phyloP scores from a whole-genome alignment of 2,113 vertebrate genomes.

The Osmerus eperlanus region DNA sequence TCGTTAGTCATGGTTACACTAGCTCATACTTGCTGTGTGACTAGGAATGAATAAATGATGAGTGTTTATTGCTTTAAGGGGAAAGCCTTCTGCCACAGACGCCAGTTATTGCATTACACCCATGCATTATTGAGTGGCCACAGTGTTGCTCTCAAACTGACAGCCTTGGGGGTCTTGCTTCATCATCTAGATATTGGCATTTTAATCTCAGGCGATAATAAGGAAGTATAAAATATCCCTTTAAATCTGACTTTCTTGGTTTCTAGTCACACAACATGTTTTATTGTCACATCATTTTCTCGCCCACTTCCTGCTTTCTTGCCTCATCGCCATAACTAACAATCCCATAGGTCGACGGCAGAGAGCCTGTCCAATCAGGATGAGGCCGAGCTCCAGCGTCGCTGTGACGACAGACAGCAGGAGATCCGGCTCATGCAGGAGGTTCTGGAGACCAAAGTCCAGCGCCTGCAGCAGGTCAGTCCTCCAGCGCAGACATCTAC shows the following conservation, averaged over 20 bases:
- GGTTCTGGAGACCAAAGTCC: constrained; percentile 81
- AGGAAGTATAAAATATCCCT: background rate
- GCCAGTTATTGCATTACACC: background rate
- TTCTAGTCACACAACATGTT: background rate
- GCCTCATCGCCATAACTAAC: background rate
- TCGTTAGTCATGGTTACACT: background rate
- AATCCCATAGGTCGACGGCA: constrained; percentile 55
- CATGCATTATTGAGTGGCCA: constrained; percentile 20
- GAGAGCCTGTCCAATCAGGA: constrained; percentile 68
- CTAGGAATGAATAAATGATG: constrained; percentile 12
- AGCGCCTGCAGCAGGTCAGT: constrained; percentile 84
- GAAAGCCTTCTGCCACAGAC: background rate
- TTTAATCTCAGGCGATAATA: background rate
- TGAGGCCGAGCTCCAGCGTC: constrained; percentile 74
- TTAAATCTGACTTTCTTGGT: background rate
- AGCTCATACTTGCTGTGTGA: background rate
- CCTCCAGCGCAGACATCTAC: background rate
- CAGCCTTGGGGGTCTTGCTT: background rate
- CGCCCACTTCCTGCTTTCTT: background rate
- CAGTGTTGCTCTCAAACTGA: background rate
- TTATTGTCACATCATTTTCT: background rate
- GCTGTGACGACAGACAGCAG: constrained; percentile 75
- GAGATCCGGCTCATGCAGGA: constrained; percentile 80
- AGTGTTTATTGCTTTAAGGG: constrained; percentile 1
- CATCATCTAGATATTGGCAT: background rate